phyloP scores from a whole-genome alignment of 2,797 vertebrate species.

The Phataginus tetradactyla region DNA sequence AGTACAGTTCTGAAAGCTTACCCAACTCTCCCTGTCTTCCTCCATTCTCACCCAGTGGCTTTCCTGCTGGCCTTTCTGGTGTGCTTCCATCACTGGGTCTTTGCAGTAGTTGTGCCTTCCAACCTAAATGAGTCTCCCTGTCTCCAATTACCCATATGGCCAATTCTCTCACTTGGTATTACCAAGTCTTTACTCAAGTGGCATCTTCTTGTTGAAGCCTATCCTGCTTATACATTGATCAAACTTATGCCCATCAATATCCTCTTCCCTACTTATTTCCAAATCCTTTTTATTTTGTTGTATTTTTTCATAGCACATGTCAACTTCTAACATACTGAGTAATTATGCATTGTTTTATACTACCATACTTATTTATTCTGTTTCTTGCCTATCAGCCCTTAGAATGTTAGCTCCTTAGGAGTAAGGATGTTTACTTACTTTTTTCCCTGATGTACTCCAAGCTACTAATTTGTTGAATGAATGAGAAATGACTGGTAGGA shows the following conservation, averaged over 20 bases:
- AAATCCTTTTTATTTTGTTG: conserved; percentile 37
- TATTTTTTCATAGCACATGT: background rate
- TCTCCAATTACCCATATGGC: background rate
- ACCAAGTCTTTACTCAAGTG: conserved; percentile 23
- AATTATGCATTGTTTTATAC: conserved; percentile 28
- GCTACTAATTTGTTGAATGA: background rate
- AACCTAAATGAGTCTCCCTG: background rate
- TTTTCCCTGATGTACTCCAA: background rate
- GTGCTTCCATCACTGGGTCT: background rate
- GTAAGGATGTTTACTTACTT: background rate
- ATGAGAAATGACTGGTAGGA: background rate
- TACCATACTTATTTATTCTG: background rate
- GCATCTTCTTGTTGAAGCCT: background rate
- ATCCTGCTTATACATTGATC: background rate
- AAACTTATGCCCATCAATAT: background rate
- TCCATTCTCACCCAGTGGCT: background rate
- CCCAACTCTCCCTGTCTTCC: background rate
- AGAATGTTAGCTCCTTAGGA: background rate
- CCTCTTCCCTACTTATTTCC: background rate
- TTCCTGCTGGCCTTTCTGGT: background rate
- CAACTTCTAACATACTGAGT: conserved; percentile 6
- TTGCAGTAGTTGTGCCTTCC: background rate
- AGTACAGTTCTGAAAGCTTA: background rate
- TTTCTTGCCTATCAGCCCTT: background rate
- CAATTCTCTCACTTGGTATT: background rate